Evolutionary conservation across 2,797 vertebrate species (phyloP).

Genomic region (Alcedo quadribrachys): DNA sequence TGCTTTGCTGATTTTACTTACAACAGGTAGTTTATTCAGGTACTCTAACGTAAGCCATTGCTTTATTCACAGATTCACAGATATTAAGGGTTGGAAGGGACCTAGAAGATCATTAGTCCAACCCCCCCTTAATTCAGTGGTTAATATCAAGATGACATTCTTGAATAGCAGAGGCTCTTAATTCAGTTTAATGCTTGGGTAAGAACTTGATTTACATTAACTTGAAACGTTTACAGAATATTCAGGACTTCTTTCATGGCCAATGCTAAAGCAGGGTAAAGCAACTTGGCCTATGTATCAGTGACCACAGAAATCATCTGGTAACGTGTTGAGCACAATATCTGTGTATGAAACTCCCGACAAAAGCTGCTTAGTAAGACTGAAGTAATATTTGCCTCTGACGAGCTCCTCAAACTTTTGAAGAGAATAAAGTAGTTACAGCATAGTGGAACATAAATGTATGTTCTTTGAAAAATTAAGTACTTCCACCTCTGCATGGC

Average conservation of each 20-base stretch:
- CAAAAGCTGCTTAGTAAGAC: background rate
- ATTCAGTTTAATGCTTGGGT: background rate
- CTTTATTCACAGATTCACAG: background rate
- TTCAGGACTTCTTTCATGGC: background rate
- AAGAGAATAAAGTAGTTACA: background rate
- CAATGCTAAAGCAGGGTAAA: background rate
- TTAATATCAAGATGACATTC: background rate
- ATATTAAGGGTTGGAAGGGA: too few species aligned
- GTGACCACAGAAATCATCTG: background rate
- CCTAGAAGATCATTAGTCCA: too few species aligned
- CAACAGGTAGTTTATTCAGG: background rate
- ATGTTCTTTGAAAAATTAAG: background rate
- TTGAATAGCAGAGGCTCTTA: background rate
- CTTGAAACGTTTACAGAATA: background rate
- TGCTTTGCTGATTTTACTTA: background rate
- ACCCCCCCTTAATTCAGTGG: background rate
- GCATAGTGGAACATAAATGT: background rate
- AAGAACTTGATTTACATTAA: background rate
- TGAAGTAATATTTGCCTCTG: background rate
- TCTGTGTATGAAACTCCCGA: background rate
- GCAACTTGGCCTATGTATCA: background rate
- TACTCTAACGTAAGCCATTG: background rate
- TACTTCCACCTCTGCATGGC: background rate
- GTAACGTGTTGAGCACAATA: background rate
- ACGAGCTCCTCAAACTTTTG: background rate